Conservation (phyloP, 1,140 invertebrate genomes). For the Drosophila micromelanica region DNA sequence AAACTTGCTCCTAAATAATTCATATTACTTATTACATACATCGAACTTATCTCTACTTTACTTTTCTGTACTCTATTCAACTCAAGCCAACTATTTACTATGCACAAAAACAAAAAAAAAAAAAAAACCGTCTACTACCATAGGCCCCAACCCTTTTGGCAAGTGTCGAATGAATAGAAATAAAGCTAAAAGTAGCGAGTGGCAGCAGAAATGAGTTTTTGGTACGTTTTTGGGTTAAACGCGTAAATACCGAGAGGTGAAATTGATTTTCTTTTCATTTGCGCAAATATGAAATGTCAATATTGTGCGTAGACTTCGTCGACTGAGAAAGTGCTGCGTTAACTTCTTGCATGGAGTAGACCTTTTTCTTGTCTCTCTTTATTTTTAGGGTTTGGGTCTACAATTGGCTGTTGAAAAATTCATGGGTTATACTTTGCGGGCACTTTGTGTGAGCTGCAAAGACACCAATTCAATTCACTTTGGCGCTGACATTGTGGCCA, state of each 20-base stretch:
- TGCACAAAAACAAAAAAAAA: too few species aligned
- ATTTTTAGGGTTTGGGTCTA: slow-evolving; percentile 35
- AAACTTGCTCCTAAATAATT: not conserved
- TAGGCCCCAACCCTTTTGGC: not conserved
- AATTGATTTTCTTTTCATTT: slow-evolving; percentile 84
- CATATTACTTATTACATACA: not conserved
- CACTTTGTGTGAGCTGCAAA: slow-evolving; percentile 43
- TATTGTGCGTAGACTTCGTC: slow-evolving; percentile 69
- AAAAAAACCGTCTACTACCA: too few species aligned
- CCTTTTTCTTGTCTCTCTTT: slow-evolving; percentile 27
- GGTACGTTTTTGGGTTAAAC: slow-evolving; percentile 73
- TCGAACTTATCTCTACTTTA: not conserved
- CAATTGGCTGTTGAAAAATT: slow-evolving; percentile 66
- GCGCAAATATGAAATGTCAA: slow-evolving; percentile 84
- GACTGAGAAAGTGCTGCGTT: slow-evolving; percentile 70
- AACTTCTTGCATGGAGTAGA: slow-evolving; percentile 41
- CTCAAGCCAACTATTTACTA: slow-evolving; percentile 9
- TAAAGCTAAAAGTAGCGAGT: slow-evolving; percentile 32
- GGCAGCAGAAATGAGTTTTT: slow-evolving; percentile 32
- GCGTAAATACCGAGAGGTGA: slow-evolving; percentile 80
- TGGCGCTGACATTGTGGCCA: slow-evolving; percentile 48
- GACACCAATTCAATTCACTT: slow-evolving; percentile 73
- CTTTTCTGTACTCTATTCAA: not conserved
- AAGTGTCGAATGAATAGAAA: slow-evolving; percentile 2
- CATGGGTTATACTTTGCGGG: slow-evolving; percentile 56